A percentile compares a stretch with the other conserved stretches of the same genome.
phyloP scores from a whole-genome alignment of 2,888 invertebrate genomes.

The Adineta ricciae region DNA sequence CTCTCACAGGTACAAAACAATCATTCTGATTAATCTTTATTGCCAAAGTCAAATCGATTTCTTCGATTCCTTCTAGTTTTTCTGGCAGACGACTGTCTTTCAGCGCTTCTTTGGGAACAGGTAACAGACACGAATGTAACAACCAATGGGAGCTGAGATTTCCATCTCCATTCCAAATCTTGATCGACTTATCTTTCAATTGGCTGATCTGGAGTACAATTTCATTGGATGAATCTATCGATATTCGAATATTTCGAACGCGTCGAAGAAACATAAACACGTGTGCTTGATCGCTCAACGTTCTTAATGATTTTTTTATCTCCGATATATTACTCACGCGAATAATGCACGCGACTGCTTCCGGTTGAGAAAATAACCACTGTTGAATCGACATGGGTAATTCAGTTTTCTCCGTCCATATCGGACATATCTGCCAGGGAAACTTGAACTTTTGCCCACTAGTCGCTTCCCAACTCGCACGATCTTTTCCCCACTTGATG shows the following conservation, averaged over 20 bases:
- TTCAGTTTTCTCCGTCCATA: neutral
- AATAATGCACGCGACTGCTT: neutral
- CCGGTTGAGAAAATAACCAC: neutral
- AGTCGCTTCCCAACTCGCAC: neutral
- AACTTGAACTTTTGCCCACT: neutral
- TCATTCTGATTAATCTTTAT: neutral
- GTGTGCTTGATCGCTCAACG: neutral
- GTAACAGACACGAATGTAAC: neutral
- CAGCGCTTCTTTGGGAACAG: neutral
- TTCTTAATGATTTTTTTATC: neutral
- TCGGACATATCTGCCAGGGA: neutral
- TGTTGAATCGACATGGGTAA: neutral
- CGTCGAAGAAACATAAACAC: neutral
- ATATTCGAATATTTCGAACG: neutral
- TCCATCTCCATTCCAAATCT: neutral
- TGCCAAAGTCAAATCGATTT: neutral
- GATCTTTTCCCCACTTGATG: neutral
- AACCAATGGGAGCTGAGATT: neutral
- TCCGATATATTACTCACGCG: neutral
- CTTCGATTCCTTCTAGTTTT: neutral
- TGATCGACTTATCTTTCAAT: neutral
- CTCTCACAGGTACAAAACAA: neutral
- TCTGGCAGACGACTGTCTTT: neutral
- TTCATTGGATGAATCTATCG: neutral
- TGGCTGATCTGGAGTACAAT: neutral